A percentile compares a stretch with the other conserved stretches of the same genome.
These are phyloP conservation scores for Anguilla japonica DNA, from an alignment of 2,113 vertebrate species.

Conservation along the genomic window DNA sequence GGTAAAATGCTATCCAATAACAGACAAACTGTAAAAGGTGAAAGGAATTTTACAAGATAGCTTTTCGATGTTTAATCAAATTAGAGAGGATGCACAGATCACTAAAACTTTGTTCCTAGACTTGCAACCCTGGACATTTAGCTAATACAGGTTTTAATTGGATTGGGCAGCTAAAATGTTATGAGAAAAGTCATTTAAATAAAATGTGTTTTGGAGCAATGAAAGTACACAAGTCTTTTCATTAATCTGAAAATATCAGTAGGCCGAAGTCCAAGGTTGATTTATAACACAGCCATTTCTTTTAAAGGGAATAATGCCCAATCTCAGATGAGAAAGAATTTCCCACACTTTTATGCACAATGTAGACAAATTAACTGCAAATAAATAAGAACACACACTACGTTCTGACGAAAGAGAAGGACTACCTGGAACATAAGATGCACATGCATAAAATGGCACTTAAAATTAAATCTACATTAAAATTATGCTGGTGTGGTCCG, in stretches of 20 bases:
- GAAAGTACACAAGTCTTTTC: conserved; percentile 16
- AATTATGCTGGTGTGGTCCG: background rate
- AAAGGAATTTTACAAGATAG: conserved; percentile 3
- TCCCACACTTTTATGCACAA: conserved; percentile 7
- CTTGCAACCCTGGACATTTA: conserved; percentile 34
- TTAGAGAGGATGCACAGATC: background rate
- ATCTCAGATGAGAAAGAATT: conserved; percentile 31
- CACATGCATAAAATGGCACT: background rate
- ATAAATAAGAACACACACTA: conserved; percentile 17
- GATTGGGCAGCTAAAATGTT: conserved; percentile 33
- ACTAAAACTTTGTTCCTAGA: conserved; percentile 30
- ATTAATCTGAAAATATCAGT: conserved; percentile 33
- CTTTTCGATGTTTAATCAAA: conserved; percentile 20
- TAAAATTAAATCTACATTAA: background rate
- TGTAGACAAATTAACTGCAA: background rate
- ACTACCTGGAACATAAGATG: background rate
- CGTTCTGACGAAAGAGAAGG: background rate
- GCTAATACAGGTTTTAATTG: conserved; percentile 34
- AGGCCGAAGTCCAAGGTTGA: conserved; percentile 25
- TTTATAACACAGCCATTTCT: conserved; percentile 30
- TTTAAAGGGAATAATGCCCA: conserved; percentile 23
- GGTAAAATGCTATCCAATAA: background rate
- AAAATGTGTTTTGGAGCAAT: conserved; percentile 17
- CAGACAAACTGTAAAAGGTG: conserved; percentile 12
- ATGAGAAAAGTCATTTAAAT: conserved; percentile 27